Base-by-base conservation (phyloP, 1,140 invertebrate genomes). In the Anoplolepis gracilipes region DNA sequence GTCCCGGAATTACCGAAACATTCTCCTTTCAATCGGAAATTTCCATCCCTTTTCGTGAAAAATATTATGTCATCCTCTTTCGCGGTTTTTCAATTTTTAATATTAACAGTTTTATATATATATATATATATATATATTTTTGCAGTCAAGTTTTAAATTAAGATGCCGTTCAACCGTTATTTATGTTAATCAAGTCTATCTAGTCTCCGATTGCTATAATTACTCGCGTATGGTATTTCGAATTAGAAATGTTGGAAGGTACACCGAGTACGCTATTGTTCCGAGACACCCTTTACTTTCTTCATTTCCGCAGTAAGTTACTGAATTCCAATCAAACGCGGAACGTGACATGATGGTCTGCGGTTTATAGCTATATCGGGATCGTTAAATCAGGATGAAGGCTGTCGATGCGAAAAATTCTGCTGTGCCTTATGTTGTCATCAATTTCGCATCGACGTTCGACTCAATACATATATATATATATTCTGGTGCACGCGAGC, bases 301-400 rank as follows among this genome's bases (percentile, higher is more conserved):
- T 19, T 78, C n/a, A 28, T 11, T 42, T 19, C 28, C 57, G 36
- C 36, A 22, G 3, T 46, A 2, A n/a, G 64, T 8, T 4, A 11
- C 22, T 11, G 4, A 33, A 65, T 49, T 49, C 25, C 59, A 65
- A 42, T 65, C 75, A 39, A 42, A 49, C 42, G 42, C 6, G 36
- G 7, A 36, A 4, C 39, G 10, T 1, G 42, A 2, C 13, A 46
- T 46, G 42, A 46, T 13, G 42, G 42, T 46, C 55, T 16, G 10
- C 1, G 33, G 36, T 62, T 77, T 77, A 77, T 11, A 42, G 22
- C 57, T 30, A 46, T 16, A 30, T 57, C 70, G 36, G 57, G 39
- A 77, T 19, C 13, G 13, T 53, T 78, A 65, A 78, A 55, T 69
- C 49, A 36, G 72, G 36, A 76, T 77, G 46, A 30, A 76, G 33